These are phyloP conservation scores for Sminthurides aquaticus DNA, from an alignment of 2,888 invertebrate species.

Conservation along the genomic window DNA sequence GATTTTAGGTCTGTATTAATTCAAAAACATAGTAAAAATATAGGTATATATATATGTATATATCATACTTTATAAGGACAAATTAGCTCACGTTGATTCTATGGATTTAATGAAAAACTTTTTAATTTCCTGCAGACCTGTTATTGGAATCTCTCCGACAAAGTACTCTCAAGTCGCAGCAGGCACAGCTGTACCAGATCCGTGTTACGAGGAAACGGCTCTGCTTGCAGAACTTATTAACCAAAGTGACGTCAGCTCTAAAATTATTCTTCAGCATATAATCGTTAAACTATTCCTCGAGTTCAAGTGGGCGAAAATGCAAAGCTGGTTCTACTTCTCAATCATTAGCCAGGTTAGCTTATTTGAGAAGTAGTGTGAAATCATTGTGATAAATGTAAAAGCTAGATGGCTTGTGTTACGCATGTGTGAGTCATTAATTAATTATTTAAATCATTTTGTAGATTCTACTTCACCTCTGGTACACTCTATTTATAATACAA, in stretches of 20 bases:
- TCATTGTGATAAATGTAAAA: background rate
- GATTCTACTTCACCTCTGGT: background rate
- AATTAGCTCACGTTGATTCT: too few relatives aligned
- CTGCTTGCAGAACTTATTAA: slow-evolving; percentile 17
- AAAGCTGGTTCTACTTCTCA: slow-evolving; percentile 6
- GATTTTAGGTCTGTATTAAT: slow-evolving; percentile 10
- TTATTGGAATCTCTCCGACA: background rate
- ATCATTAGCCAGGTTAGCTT: slow-evolving; percentile 11
- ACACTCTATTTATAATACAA: background rate
- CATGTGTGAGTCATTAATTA: background rate
- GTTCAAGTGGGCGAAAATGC: slow-evolving; percentile 22
- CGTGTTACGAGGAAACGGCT: slow-evolving; percentile 7
- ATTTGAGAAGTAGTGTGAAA: too few relatives aligned
- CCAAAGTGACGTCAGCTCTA: slow-evolving; percentile 9
- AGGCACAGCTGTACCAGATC: background rate
- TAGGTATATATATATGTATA: too few relatives aligned
- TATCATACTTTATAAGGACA: too few relatives aligned
- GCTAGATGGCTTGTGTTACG: too few relatives aligned
- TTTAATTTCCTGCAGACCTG: background rate
- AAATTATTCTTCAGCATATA: slow-evolving; percentile 15
- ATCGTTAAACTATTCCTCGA: slow-evolving; percentile 20
- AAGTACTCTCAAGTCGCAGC: background rate
- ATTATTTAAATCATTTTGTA: background rate
- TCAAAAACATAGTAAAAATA: too few relatives aligned
- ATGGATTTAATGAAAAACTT: background rate